Evolutionary conservation across 2,888 invertebrate genomes (phyloP).

Genomic region (Drosophila vallismaia): DNA sequence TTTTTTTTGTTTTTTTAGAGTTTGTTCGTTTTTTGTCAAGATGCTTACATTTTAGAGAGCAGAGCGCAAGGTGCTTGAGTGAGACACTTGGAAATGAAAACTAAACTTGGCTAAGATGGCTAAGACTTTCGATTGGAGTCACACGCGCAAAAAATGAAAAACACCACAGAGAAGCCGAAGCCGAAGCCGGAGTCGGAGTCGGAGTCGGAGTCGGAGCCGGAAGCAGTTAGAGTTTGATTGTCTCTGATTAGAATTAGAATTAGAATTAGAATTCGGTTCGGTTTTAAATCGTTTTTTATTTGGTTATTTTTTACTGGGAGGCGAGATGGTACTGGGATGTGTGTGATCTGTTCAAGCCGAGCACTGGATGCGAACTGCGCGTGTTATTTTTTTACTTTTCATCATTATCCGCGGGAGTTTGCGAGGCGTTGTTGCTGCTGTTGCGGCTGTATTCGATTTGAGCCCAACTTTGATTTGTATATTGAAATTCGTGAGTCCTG

Average conservation of each 20-base stretch:
- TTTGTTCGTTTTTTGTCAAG: conserved; percentile 26
- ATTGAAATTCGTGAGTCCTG: conserved; percentile 77
- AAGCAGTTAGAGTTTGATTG: conserved; percentile 18
- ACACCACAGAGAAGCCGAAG: conserved; percentile 12
- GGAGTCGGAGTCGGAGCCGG: conserved; percentile 15
- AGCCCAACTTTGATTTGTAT: conserved; percentile 82
- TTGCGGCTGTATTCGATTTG: conserved; percentile 83
- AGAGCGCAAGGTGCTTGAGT: conserved; percentile 23
- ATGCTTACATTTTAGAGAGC: conserved; percentile 61
- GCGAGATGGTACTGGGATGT: conserved; percentile 3
- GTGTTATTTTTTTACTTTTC: conserved; percentile 60
- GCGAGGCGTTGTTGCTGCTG: conserved; percentile 81
- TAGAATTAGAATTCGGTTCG: conserved; percentile 26
- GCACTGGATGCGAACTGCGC: conserved; percentile 43
- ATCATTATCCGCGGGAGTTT: conserved; percentile 76
- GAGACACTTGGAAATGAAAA: conserved; percentile 26
- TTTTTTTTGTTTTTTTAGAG: conserved; percentile 25
- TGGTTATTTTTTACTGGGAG: background rate
- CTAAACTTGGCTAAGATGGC: conserved; percentile 26
- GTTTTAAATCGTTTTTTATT: conserved; percentile 12
- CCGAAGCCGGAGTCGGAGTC: too few relatives aligned
- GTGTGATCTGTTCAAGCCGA: conserved; percentile 45
- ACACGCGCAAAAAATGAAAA: conserved; percentile 46
- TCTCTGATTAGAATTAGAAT: conserved; percentile 31
- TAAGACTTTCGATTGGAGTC: conserved; percentile 34